Conservation (phyloP, 1,140 invertebrate species). For the Solenopsis invicta region DNA sequence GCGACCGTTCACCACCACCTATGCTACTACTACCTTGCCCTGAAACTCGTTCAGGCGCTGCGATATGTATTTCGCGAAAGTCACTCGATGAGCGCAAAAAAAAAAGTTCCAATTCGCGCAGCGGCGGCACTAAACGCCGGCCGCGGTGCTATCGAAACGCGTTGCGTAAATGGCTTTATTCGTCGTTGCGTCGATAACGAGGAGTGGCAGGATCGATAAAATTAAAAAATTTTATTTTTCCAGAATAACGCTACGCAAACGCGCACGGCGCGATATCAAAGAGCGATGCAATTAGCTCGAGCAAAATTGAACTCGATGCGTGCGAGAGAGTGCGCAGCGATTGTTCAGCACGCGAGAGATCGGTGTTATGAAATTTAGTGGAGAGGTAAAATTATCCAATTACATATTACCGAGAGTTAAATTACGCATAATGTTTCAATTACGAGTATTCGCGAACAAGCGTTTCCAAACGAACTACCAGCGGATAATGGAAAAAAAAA, state of each 20-base stretch:
- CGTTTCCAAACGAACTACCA: neutral
- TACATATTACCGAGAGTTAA: neutral
- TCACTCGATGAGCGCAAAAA: conserved; percentile 8
- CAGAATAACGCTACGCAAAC: neutral
- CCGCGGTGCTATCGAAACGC: conserved; percentile 1
- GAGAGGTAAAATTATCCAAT: conserved; percentile 31
- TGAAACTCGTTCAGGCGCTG: conserved; percentile 10
- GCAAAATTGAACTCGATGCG: conserved; percentile 1
- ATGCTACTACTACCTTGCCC: conserved; percentile 14
- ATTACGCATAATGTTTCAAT: conserved; percentile 16
- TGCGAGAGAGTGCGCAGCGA: neutral
- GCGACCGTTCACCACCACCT: neutral
- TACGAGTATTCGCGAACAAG: neutral
- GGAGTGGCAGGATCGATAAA: neutral
- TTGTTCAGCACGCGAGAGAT: neutral
- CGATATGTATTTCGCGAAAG: conserved; percentile 1
- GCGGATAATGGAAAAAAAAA: neutral
- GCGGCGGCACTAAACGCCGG: neutral
- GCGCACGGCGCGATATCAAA: neutral
- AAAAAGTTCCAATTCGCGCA: neutral
- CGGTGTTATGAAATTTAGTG: conserved; percentile 12
- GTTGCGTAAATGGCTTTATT: neutral
- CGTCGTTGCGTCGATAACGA: conserved; percentile 5
- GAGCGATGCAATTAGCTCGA: conserved; percentile 14
- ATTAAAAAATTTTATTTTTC: conserved; percentile 20